These are phyloP conservation scores for Drosophila anceps DNA, from an alignment of 2,888 invertebrate genomes.

Conservation along the genomic window DNA sequence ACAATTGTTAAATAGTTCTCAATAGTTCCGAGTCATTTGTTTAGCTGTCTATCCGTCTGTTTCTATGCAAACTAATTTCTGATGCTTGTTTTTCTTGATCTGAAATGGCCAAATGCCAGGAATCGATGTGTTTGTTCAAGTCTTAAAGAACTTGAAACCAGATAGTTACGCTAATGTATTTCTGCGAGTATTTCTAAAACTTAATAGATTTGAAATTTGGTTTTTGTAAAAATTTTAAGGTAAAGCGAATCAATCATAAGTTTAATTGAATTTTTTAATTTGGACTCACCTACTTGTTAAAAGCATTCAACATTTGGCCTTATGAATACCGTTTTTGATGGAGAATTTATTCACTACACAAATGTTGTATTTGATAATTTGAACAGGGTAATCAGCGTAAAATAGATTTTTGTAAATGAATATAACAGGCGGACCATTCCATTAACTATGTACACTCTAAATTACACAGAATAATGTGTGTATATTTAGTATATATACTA, in stretches of 20 bases:
- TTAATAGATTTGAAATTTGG: background rate
- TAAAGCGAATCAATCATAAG: background rate
- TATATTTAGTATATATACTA: no score
- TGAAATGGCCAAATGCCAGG: conserved; percentile 6
- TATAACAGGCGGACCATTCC: no score
- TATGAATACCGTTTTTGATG: no score
- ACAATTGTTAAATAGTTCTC: background rate
- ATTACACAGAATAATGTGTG: no score
- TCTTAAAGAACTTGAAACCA: conserved; percentile 4
- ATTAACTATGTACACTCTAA: no score
- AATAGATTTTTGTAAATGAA: no score
- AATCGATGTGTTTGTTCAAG: background rate
- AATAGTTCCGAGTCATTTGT: background rate
- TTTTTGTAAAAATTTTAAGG: background rate
- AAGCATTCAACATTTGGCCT: background rate
- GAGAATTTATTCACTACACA: no score
- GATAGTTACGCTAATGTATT: conserved; percentile 4
- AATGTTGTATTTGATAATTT: no score
- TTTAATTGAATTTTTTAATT: background rate
- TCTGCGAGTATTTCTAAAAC: background rate
- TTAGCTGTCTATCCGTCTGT: background rate
- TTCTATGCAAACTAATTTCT: background rate
- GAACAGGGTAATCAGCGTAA: no score
- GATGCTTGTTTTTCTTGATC: background rate
- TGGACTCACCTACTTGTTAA: background rate